These are phyloP conservation scores for Drosophila nasuta DNA, from an alignment of 1,140 invertebrate species.

Conservation along the genomic window DNA sequence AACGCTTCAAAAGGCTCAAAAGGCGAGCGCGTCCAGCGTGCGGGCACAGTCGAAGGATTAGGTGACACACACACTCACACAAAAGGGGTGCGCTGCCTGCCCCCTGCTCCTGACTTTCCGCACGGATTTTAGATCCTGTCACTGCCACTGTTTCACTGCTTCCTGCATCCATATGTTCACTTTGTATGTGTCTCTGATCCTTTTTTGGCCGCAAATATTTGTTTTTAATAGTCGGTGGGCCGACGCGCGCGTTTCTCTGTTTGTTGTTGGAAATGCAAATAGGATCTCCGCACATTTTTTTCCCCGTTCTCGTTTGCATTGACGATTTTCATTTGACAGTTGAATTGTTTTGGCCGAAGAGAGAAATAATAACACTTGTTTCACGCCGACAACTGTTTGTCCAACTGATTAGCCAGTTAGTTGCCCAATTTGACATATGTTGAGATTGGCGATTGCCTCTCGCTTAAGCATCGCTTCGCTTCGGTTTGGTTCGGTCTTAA, in stretches of 20 bases:
- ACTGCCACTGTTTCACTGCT: constrained; percentile 33
- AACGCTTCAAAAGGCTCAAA: constrained; percentile 32
- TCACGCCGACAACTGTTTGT: constrained; percentile 57
- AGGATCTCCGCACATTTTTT: constrained; percentile 68
- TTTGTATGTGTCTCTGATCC: constrained; percentile 58
- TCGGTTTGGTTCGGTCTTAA: constrained; percentile 15
- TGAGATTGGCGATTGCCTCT: constrained; percentile 55
- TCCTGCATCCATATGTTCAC: constrained; percentile 65
- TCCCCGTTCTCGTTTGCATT: neutral
- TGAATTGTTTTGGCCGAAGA: constrained; percentile 64
- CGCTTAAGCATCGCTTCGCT: constrained; percentile 7
- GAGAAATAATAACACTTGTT: constrained; percentile 81
- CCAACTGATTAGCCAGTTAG: constrained; percentile 78
- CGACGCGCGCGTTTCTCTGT: constrained; percentile 48
- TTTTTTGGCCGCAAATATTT: constrained; percentile 82
- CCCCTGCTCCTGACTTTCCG: neutral
- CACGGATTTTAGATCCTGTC: constrained; percentile 18
- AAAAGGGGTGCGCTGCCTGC: constrained; percentile 11
- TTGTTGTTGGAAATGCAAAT: constrained; percentile 79
- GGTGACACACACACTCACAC: constrained; percentile 1
- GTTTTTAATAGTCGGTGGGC: constrained; percentile 79
- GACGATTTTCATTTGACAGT: constrained; percentile 61
- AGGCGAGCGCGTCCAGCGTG: constrained; percentile 8
- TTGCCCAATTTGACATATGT: constrained; percentile 82
- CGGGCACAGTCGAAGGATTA: constrained; percentile 31